Evolutionary conservation across 2,797 vertebrate species (phyloP).

Genomic region (Allobates femoralis): DNA sequence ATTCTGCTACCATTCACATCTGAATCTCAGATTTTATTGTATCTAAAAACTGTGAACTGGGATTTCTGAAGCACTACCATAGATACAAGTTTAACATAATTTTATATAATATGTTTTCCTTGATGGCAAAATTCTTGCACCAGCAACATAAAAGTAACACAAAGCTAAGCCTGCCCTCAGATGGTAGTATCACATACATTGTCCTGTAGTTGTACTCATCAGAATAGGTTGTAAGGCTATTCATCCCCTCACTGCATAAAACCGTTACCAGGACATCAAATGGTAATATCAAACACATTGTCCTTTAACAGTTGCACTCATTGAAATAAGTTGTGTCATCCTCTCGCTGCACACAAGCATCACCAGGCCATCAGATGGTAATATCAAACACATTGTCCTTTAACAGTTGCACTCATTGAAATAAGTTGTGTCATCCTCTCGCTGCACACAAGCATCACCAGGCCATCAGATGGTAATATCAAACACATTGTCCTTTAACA

Average conservation of each 20-base stretch:
- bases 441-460: background rate
- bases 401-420: background rate
- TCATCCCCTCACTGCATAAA: background rate
- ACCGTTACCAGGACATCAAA: background rate
- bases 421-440: too few relatives aligned
- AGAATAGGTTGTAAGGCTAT: background rate
- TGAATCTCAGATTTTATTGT: too few relatives aligned
- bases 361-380: slow-evolving; percentile 47
- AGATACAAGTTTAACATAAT: background rate
- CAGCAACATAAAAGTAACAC: background rate
- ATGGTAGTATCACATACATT: background rate
- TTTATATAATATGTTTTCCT: background rate
- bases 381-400: background rate
- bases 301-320: background rate
- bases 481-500: background rate
- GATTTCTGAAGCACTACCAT: background rate
- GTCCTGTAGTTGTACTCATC: background rate
- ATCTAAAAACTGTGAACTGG: background rate
- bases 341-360: background rate
- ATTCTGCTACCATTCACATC: too few relatives aligned
- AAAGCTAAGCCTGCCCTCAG: background rate
- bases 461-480: slow-evolving; percentile 45
- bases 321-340: background rate
- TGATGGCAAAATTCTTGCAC: background rate
- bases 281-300: background rate